Evolutionary conservation across 64 coral and sea anemone species (phyloP), one percentile per base, ranked within the genome.

Genomic region (Montipora cactus): DNA sequence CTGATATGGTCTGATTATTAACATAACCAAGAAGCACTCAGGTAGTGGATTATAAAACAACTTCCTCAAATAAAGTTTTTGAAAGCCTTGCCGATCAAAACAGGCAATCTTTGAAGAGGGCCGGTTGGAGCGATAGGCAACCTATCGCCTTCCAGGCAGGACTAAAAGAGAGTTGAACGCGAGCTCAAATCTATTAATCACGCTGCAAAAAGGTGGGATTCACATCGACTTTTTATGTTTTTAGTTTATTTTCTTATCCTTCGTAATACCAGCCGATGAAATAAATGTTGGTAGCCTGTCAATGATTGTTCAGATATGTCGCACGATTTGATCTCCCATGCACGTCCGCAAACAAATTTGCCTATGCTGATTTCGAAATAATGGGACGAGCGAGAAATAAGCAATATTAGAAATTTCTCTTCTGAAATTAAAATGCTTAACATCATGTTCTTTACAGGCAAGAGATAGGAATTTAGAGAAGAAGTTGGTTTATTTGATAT

Each of bases 1-100:
- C 66, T 86, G 82, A 86, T 86, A 86, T 22, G 16, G 19, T 45
- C 18, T 23, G 66, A 86, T 86, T 70, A 86, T 71, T 86, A 71
- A 50, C 45, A 86, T 86, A 71, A 50, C 59, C 47, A 28, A 86
- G 47, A 46, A 72, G 82, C 67, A 18, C 44, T 71, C 16, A 21
- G 49, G n/a, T 9, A 86, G 37, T 86, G 74, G 74, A 84, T 62
- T 45, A 83, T 67, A 71, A 86, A 70, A 86, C 67, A 50, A 48
- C 82, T 72, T 86, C 64, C 62, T 72, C 20, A 86, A 86, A 72
- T 71, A 50, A 16, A 51, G 64, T 86, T 71, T 72, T 67, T 44
- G 59, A 84, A 67, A 45, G 59, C 59, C 45, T 84, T 86, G 44
- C 82, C 82, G 19, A 47, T 86, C 82, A 71, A 86, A 22, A 47